Base-by-base conservation (phyloP, 2,797 vertebrate genomes). In the Enteromius radiatus region DNA sequence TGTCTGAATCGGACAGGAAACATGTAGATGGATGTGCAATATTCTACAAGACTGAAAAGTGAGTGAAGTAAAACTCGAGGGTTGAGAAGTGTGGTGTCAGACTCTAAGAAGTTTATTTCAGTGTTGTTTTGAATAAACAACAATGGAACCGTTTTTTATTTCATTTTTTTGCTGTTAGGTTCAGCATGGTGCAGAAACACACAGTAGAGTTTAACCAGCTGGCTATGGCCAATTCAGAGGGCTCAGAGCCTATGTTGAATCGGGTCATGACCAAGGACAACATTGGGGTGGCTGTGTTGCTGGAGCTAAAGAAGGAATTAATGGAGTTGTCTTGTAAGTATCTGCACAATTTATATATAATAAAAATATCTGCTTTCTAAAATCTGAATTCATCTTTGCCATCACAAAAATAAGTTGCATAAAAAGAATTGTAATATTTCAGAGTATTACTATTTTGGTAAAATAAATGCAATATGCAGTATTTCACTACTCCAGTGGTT, bases 181-280 rank as follows among this genome's bases (percentile, higher is more conserved):
- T 99, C 93, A 96, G 95, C 78, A 93, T 96, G 87, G 96, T 99
- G 94, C 97, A 99, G 90, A 98, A 98, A 89, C 98, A 99, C 92
- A 98, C 97, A n/a, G 97, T 99, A 93, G 98, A 99, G 94, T 99
- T 99, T 93, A 99, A 99, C 94, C 98, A 99, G 91, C 94, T 99
- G 90, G 98, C 98, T 83, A 99, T 99, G 98, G 98, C 98, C 77
- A 99, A 99, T 94, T 99, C 98, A 0, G 97, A 99, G 90, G 98
- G 98, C 86, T 99, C 98, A 1, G 98, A 99, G 93, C 96, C 96
- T 21, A 99, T 99, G 97, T 89, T 99, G 90, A 99, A 99, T 93
- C 95, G 98, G 90, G 98, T 99, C 84, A 99, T 99, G 98, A 99
- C 98, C 52, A 99, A 99, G 93, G 98, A 99, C 90, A 99, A 99